phyloP scores from a whole-genome alignment of 2,797 vertebrate species.

The Bucorvus abyssinicus region DNA sequence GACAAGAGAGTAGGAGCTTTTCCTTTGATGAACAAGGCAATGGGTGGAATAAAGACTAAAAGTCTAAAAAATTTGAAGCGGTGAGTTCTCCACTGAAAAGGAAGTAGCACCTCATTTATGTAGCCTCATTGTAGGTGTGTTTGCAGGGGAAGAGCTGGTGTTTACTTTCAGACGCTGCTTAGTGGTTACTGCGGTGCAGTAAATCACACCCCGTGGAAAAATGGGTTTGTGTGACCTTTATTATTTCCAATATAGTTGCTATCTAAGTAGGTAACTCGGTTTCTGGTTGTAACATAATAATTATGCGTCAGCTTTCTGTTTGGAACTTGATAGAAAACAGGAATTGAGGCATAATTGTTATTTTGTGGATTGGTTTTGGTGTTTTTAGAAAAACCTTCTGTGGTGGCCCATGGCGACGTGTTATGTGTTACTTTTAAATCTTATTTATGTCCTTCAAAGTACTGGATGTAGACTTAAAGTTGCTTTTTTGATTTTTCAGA shows the following conservation, averaged over 20 bases:
- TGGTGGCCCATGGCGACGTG: background rate
- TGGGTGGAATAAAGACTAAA: background rate
- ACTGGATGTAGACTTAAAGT: background rate
- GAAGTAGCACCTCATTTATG: background rate
- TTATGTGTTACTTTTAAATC: background rate
- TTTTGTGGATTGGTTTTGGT: background rate
- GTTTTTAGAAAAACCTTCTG: background rate
- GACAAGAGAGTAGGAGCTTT: background rate
- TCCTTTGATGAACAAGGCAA: background rate
- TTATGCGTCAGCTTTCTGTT: background rate
- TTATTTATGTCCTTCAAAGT: background rate
- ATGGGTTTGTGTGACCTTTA: background rate
- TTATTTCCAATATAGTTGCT: background rate
- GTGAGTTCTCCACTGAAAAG: background rate
- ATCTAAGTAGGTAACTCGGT: background rate
- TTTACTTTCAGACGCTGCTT: background rate
- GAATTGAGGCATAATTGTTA: background rate
- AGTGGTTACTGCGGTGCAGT: background rate
- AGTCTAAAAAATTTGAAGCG: background rate
- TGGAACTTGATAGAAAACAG: background rate
- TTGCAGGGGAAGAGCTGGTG: background rate
- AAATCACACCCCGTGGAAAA: background rate
- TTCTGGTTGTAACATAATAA: background rate
- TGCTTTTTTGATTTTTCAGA: constrained; percentile 75
- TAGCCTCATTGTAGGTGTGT: accelerated